A percentile compares a stretch with the other conserved stretches of the same genome.
These are phyloP conservation scores for Dasyprocta punctata DNA, from an alignment of 2,113 vertebrate genomes.

Conservation along the genomic window DNA sequence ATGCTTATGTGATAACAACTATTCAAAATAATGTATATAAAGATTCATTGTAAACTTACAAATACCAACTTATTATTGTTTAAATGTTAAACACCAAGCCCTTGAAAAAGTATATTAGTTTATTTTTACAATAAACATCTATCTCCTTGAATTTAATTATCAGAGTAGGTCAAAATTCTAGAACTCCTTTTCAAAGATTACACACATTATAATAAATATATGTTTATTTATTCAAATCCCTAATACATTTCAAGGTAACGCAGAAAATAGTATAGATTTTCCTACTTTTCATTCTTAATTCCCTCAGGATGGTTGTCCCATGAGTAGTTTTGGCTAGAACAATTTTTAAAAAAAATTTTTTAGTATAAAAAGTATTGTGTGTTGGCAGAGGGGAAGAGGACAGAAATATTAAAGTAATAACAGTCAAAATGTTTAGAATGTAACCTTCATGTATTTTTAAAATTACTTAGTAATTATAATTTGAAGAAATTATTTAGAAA, in stretches of 20 bases:
- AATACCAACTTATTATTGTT: slow-evolving; percentile 21
- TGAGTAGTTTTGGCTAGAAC: background rate
- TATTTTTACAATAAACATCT: slow-evolving; percentile 46
- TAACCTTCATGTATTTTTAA: background rate
- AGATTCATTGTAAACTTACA: slow-evolving; percentile 20
- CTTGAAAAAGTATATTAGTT: slow-evolving; percentile 15
- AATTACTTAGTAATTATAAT: background rate
- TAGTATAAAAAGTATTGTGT: background rate
- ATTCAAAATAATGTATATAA: background rate
- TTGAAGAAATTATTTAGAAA: background rate
- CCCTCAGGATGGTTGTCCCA: background rate
- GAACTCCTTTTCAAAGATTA: slow-evolving; percentile 25
- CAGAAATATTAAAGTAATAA: slow-evolving; percentile 42
- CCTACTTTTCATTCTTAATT: slow-evolving; percentile 11
- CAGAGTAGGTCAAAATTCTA: slow-evolving; percentile 10
- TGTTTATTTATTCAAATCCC: slow-evolving; percentile 19
- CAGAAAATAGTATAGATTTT: slow-evolving; percentile 25
- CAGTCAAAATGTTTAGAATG: slow-evolving; percentile 30
- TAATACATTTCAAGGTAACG: background rate
- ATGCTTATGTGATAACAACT: background rate
- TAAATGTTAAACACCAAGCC: background rate
- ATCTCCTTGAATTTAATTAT: slow-evolving; percentile 7
- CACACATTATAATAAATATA: slow-evolving; percentile 16
- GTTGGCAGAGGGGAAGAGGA: background rate
- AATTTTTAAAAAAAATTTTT: slow-evolving; percentile 11